Conservation (phyloP, 2,888 invertebrate genomes). For the Megamerina dolium region DNA sequence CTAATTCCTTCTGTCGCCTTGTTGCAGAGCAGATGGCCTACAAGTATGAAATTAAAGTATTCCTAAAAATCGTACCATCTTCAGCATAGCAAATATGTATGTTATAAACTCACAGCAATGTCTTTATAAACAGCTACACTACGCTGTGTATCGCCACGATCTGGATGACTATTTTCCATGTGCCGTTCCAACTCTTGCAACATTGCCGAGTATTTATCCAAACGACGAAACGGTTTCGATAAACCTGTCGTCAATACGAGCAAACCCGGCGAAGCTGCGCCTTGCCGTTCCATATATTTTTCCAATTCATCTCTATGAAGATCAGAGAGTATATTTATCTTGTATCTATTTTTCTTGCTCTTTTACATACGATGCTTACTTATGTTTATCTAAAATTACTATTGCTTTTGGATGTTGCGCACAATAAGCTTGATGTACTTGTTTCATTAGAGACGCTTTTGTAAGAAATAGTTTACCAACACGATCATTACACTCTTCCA, state of each 20-base stretch:
- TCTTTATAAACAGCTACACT: constrained; percentile 93
- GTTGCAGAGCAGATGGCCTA: constrained; percentile 82
- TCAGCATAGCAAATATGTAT: not conserved
- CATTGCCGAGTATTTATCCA: constrained; percentile 92
- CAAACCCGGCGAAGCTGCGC: constrained; percentile 79
- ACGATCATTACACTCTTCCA: constrained; percentile 80
- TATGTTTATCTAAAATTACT: constrained; percentile 85
- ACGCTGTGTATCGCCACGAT: constrained; percentile 93
- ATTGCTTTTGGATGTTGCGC: constrained; percentile 91
- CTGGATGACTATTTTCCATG: constrained; percentile 90
- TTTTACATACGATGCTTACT: constrained; percentile 69
- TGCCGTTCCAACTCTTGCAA: constrained; percentile 93
- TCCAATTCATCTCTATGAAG: constrained; percentile 68
- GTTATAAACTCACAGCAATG: constrained; percentile 66
- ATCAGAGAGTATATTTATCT: not conserved
- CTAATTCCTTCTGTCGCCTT: constrained; percentile 90
- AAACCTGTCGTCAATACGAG: constrained; percentile 86
- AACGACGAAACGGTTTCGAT: constrained; percentile 89
- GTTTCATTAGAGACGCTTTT: constrained; percentile 74
- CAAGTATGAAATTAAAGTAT: constrained; percentile 17
- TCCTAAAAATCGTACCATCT: not conserved
- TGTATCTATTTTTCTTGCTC: too few species aligned
- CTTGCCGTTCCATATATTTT: constrained; percentile 81
- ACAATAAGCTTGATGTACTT: constrained; percentile 83
- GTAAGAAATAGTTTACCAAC: constrained; percentile 85